Evolutionary conservation across 2,113 vertebrate genomes (phyloP), one percentile per base, ranked within the genome.

Genomic region (Sinocyclocheilus rhinocerous): DNA sequence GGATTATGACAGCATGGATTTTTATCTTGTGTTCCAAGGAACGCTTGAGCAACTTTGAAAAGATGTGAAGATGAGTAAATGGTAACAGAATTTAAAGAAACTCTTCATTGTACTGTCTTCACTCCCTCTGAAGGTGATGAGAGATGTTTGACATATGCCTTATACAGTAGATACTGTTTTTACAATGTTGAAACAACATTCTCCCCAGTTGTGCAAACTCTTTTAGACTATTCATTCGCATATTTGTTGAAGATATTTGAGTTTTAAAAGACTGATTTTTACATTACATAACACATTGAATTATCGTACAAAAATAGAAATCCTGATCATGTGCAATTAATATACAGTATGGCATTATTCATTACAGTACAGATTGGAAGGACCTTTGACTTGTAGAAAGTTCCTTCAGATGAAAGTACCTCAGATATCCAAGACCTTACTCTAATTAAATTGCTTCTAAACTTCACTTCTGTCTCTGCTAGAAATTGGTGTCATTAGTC

Each of bases 361-460:
- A 79, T 39, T 57, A 18, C 2, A 1, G 0, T 73, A 36, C 29
- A n/a, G 26, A 52, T 26, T 4, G 10, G 0, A 57, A 59, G 55
- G 11, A 77, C 4, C 8, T 20, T 26, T 76, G n/a, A 52, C 7
- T 26, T 29, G 0, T 52, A 29, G n/a, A 26, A 52, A 18, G 0
- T 11, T 48, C 45, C 45, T 11, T 11, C 10, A 12, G 45, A 12
- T 2, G 11, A 12, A 48, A 48, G 45, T 48, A 48, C n/a, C 42
- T 76, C 16, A 33, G 5, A 33, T 33, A 55, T 22, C 15, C 3
- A 45, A 82, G 61, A 18, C 45, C 70, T 57, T 42, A 29, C 29
- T 76, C 18, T 65, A 85, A 85, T 77, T 67, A 77, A 45, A 85
- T 36, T 39, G 75, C 6, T 67, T 78, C 20, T 69, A 36, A 79